Conservation (phyloP, 2,888 invertebrate genomes). For the Ischnus inquisitorius region DNA sequence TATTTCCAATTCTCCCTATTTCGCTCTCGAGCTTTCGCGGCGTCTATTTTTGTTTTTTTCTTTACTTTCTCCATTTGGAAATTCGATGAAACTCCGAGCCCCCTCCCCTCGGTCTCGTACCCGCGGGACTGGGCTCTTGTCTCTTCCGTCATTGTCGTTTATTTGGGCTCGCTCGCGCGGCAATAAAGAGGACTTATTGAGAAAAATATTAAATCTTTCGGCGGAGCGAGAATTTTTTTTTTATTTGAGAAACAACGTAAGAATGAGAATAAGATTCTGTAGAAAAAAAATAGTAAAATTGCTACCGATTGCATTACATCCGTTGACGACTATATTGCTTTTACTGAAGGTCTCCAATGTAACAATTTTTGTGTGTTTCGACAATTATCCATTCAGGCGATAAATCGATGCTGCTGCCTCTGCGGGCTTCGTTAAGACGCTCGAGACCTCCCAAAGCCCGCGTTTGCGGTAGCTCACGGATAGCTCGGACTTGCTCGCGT, state of each 20-base stretch:
- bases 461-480: not conserved
- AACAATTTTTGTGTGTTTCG: too few species aligned
- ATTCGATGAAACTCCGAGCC: conserved; percentile 15
- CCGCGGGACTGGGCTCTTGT: not conserved
- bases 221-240: not conserved
- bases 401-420: too few species aligned
- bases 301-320: not conserved
- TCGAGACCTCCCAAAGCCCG: not conserved
- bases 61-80: not conserved
- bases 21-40: not conserved
- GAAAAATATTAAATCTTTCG: conserved; percentile 3
- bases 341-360: too few species aligned
- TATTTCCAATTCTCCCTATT: conserved; percentile 12
- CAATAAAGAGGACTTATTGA: conserved; percentile 2
- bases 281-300: too few species aligned
- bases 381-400: too few species aligned
- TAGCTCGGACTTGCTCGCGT: not conserved
- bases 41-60: conserved; percentile 1
- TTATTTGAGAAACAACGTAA: not conserved
- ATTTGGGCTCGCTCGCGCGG: not conserved
- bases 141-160: not conserved
- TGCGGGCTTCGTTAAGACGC: not conserved
- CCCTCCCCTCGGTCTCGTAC: not conserved
- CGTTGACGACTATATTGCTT: not conserved
- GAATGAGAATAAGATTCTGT: not conserved